Evolutionary conservation across 2,888 invertebrate genomes (phyloP).

Genomic region (Corbicula japonica): DNA sequence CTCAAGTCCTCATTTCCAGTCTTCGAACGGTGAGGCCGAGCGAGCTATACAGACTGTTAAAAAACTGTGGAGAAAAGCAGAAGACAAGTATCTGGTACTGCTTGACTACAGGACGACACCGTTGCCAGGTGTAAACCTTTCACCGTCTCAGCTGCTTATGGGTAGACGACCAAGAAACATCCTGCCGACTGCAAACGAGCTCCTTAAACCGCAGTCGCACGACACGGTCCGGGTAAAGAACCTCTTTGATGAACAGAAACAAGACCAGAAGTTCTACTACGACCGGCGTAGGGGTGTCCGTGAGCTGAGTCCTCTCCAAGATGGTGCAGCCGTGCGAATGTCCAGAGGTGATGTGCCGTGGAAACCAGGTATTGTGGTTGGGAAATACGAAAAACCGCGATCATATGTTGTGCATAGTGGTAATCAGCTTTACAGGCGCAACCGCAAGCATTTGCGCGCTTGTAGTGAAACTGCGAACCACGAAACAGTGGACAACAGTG

Average conservation of each 20-base stretch:
- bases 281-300: conserved; percentile 23
- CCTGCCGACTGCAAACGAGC: conserved; percentile 47
- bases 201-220: conserved; percentile 39
- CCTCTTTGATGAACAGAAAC: conserved; percentile 26
- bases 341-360: conserved; percentile 4
- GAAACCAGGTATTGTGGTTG: too few species aligned
- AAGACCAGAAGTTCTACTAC: conserved; percentile 36
- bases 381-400: too few species aligned
- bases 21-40: conserved; percentile 69
- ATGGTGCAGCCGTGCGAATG: neutral
- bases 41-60: conserved; percentile 70
- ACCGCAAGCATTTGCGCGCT: too few species aligned
- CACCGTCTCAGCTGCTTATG: conserved; percentile 64
- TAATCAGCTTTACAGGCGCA: too few species aligned
- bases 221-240: conserved; percentile 18
- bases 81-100: conserved; percentile 55
- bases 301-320: conserved; percentile 1
- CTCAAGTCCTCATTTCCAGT: conserved; percentile 67
- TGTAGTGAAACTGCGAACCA: neutral
- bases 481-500: conserved; percentile 2
- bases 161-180: conserved; percentile 61
- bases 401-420: too few species aligned
- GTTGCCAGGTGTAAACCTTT: conserved; percentile 48
- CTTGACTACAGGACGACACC: conserved; percentile 66
- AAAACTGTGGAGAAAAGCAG: conserved; percentile 59